Base-by-base conservation (phyloP, 1,140 invertebrate genomes). In the Oryctes rhinoceros region DNA sequence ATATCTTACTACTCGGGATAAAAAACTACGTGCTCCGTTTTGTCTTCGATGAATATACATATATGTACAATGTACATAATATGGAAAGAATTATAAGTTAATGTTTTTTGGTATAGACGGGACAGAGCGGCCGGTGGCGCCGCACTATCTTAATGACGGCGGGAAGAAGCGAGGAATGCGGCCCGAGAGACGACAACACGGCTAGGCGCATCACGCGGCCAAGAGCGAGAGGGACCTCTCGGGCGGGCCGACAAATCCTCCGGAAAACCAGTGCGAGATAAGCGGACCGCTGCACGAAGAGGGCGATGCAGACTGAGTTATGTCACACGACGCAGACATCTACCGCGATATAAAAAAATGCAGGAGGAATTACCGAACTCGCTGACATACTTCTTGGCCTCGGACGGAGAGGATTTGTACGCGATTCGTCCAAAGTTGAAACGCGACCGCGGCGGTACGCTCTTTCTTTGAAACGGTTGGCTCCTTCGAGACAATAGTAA, bases 71-170 rank as follows among this genome's bases (percentile, higher is more conserved):
- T 24, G 24, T 71, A 24, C 7, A 37, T 71, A 71, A 71, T 71
- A 71, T 35, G 11, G 65, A 71, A 37, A 37, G 35, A 76, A 47
- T 47, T 76, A 76, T 44, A 47, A 47, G 75, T 37, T 76, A 76
- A 76, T 76, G 47, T 76, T 49, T 39, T n/a, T 24, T 24, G 10
- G 37, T 15, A 15, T 76, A 76, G 75, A 76, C 65, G 65, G 53
- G 65, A 24, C 65, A 18, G 75, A 76, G 47, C 15, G 75, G 47
- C n/a, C 80, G 81, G 81, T 85, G 85, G 85, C 85, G 85, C 85
- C 85, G 82, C 82, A 81, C 82, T 85, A 85, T 85, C 85, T 85
- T 85, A 85, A 85, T 85, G 84, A 84, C 82, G 84, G 83, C 83
- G 82, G 67, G 47, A 74, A 53, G 49, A 35, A 80, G 37, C 62